Conservation (phyloP, 2,888 invertebrate genomes). For the Drosophila subsilvestris region DNA sequence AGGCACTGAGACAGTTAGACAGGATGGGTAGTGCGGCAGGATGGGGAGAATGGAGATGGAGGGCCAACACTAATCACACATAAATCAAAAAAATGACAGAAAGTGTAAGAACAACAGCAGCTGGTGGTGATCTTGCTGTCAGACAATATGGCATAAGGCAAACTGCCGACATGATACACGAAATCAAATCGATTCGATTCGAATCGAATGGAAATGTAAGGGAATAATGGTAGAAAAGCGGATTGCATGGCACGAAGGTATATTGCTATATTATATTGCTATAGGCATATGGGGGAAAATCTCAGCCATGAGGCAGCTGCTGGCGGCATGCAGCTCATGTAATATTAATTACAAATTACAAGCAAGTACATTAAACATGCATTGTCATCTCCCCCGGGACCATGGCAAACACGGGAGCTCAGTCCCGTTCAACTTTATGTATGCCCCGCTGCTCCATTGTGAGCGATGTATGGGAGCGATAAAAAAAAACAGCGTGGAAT, state of each 20-base stretch:
- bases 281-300: conserved; percentile 31
- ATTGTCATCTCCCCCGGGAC: conserved; percentile 39
- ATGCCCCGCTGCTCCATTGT: conserved; percentile 27
- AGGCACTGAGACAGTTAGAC: conserved; percentile 36
- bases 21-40: conserved; percentile 10
- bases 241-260: conserved; percentile 33
- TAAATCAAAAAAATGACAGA: conserved; percentile 62
- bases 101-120: conserved; percentile 47
- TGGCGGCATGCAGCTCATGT: conserved; percentile 33
- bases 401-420: conserved; percentile 13
- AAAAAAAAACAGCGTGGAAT: conserved; percentile 42
- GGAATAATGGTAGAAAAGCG: conserved; percentile 17
- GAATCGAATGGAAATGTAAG: background rate
- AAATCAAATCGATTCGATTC: conserved; percentile 28
- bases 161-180: conserved; percentile 33
- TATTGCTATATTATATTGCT: conserved; percentile 20
- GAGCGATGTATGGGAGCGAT: conserved; percentile 57
- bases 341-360: conserved; percentile 44
- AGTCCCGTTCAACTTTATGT: conserved; percentile 14
- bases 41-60: conserved; percentile 1
- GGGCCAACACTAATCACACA: conserved; percentile 64
- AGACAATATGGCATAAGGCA: conserved; percentile 34
- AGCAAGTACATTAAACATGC: conserved; percentile 42
- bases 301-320: conserved; percentile 22
- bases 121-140: conserved; percentile 41